Conservation (phyloP, 2,888 invertebrate genomes). For the Cyaniris semiargus region DNA sequence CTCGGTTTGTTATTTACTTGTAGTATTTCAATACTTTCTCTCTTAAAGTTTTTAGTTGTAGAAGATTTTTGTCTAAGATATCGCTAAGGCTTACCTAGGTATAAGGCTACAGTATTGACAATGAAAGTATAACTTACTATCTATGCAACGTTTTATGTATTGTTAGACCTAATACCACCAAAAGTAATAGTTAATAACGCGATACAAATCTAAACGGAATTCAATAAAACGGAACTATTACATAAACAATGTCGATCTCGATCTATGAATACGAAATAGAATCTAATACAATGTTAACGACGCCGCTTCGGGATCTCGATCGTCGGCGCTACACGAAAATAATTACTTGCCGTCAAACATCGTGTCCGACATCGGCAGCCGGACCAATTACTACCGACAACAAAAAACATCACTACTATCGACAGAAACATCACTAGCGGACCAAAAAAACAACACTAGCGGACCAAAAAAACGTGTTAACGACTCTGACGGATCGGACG, state of each 20-base stretch:
- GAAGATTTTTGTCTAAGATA: not conserved
- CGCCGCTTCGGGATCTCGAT: slow-evolving; percentile 61
- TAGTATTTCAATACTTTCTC: not conserved
- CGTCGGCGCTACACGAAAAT: slow-evolving; percentile 70
- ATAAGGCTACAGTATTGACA: not conserved
- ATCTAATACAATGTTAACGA: slow-evolving; percentile 40
- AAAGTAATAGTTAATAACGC: slow-evolving; percentile 7
- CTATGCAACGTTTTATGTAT: not conserved
- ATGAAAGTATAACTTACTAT: not conserved
- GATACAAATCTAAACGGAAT: slow-evolving; percentile 24
- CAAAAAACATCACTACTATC: slow-evolving; percentile 61
- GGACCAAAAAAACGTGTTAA: slow-evolving; percentile 69
- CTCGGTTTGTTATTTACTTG: not conserved
- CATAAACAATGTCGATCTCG: slow-evolving; percentile 42
- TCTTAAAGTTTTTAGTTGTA: not conserved
- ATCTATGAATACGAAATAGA: slow-evolving; percentile 32
- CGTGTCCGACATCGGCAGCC: slow-evolving; percentile 76
- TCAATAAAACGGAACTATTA: slow-evolving; percentile 30
- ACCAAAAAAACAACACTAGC: slow-evolving; percentile 46
- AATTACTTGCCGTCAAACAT: slow-evolving; percentile 76
- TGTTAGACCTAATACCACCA: not conserved
- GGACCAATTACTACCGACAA: slow-evolving; percentile 77
- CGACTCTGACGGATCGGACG: slow-evolving; percentile 74
- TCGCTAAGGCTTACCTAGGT: not conserved
- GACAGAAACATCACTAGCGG: slow-evolving; percentile 53